phyloP scores from a whole-genome alignment of 2,113 vertebrate species.

The Archilochus colubris region DNA sequence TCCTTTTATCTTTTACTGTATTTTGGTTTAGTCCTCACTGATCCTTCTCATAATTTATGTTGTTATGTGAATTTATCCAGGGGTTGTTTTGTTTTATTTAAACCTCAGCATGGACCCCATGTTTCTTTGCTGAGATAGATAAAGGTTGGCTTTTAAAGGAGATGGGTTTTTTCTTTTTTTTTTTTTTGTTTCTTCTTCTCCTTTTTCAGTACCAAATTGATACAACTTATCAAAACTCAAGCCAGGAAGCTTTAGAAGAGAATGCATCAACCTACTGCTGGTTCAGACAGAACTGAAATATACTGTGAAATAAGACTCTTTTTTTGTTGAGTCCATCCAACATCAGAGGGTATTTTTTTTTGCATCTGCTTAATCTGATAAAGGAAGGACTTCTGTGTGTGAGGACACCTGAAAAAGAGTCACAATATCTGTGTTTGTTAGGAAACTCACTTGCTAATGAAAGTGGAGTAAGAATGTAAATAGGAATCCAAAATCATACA shows the following conservation, averaged over 20 bases:
- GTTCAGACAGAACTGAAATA: background rate
- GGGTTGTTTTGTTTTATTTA: background rate
- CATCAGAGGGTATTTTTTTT: background rate
- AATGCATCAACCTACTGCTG: background rate
- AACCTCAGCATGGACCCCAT: background rate
- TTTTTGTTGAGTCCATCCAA: background rate
- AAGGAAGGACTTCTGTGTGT: background rate
- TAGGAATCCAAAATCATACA: background rate
- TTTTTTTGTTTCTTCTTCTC: background rate
- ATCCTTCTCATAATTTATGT: background rate
- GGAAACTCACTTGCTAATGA: background rate
- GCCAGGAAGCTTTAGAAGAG: background rate
- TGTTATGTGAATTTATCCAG: background rate
- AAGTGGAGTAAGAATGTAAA: background rate
- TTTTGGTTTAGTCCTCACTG: background rate
- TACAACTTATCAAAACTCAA: background rate
- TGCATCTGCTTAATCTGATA: background rate
- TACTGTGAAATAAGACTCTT: slow-evolving; percentile 40
- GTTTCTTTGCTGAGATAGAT: background rate
- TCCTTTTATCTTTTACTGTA: background rate
- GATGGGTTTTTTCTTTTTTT: background rate
- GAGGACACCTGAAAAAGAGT: background rate
- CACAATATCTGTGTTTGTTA: background rate
- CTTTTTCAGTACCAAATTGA: background rate
- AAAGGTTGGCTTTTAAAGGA: background rate